phyloP scores from a whole-genome alignment of 2,797 vertebrate genomes.

The Bucorvus abyssinicus region DNA sequence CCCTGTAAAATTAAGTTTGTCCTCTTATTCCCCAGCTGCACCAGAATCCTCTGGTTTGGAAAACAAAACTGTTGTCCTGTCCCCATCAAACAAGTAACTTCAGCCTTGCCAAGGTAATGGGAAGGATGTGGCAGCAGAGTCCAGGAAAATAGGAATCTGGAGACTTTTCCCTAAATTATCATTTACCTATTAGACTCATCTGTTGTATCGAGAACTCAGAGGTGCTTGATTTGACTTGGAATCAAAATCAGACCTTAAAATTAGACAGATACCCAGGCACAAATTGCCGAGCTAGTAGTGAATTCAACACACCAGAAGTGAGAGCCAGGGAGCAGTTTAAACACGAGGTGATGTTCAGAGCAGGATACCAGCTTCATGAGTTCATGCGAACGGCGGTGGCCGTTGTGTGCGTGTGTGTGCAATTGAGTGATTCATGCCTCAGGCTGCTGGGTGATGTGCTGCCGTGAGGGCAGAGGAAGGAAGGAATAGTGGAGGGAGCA shows the following conservation, averaged over 20 bases:
- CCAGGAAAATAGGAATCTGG: neutral
- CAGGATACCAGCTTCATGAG: neutral
- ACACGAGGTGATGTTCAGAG: neutral
- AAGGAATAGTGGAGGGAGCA: neutral
- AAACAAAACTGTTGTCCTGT: neutral
- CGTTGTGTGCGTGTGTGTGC: neutral
- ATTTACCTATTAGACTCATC: neutral
- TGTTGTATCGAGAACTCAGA: neutral
- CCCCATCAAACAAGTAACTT: neutral
- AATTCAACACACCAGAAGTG: neutral
- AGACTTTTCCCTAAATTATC: neutral
- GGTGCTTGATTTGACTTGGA: neutral
- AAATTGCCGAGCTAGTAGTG: neutral
- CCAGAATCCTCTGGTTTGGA: neutral
- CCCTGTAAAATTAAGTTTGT: neutral
- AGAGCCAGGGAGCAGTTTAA: neutral
- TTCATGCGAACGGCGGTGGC: neutral
- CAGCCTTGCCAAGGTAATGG: neutral
- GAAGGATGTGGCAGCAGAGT: neutral
- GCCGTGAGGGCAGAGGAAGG: conserved; percentile 20
- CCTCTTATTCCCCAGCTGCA: neutral
- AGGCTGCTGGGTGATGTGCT: conserved; percentile 21
- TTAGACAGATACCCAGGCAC: neutral
- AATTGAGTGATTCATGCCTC: conserved; percentile 1
- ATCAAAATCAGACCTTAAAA: neutral